A percentile compares a stretch with the other conserved stretches of the same genome.
These are phyloP conservation scores for Eptesicus fuscus DNA, from an alignment of 2,113 vertebrate genomes.

Conservation along the genomic window DNA sequence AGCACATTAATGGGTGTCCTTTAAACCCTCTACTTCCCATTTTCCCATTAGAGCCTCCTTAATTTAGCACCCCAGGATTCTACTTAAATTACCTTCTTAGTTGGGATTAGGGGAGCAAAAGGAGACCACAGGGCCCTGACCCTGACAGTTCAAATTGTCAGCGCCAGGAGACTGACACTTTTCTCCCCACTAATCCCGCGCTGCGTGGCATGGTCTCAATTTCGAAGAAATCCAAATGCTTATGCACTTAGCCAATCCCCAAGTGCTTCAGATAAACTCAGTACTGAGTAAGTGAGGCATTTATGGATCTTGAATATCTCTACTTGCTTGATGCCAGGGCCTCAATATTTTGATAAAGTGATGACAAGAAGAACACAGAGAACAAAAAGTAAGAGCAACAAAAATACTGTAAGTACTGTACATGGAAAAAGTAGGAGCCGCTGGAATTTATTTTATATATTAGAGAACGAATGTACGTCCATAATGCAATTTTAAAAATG, in stretches of 20 bases:
- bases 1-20: conserved; percentile 28
- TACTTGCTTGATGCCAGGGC: conserved; percentile 16
- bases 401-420: conserved; percentile 14
- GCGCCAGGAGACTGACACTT: conserved; percentile 22
- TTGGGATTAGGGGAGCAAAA: conserved; percentile 25
- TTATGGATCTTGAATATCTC: conserved; percentile 24
- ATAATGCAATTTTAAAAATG: conserved; percentile 44
- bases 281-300: not conserved
- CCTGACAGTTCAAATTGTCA: conserved; percentile 56
- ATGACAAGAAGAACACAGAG: conserved; percentile 42
- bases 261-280: conserved; percentile 5
- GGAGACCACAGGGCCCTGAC: conserved; percentile 34
- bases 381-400: conserved; percentile 39
- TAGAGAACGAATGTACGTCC: not conserved
- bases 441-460: conserved; percentile 37
- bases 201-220: conserved; percentile 43
- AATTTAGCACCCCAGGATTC: conserved; percentile 51
- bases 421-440: not conserved
- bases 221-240: conserved; percentile 2
- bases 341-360: conserved; percentile 53
- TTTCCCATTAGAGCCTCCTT: conserved; percentile 52
- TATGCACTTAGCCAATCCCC: conserved; percentile 17
- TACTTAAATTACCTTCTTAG: conserved; percentile 49
- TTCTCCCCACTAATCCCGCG: not conserved
- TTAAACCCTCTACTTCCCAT: conserved; percentile 41